phyloP scores from a whole-genome alignment of 2,888 invertebrate genomes.

The Leucophenga montana region DNA sequence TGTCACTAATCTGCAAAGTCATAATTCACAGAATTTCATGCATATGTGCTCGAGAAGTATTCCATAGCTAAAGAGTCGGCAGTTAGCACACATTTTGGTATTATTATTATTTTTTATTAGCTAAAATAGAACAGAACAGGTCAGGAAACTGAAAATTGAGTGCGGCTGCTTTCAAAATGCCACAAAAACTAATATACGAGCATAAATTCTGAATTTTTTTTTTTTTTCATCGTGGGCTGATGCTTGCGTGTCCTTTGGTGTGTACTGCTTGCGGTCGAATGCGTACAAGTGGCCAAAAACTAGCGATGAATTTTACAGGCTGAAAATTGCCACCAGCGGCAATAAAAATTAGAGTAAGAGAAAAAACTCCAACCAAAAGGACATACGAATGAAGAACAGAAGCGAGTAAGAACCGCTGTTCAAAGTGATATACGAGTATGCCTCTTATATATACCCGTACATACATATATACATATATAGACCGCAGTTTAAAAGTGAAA shows the following conservation, averaged over 20 bases:
- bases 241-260: background rate
- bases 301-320: slow-evolving; percentile 19
- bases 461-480: too few species aligned
- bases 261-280: background rate
- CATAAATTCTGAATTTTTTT: slow-evolving; percentile 4
- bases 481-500: background rate
- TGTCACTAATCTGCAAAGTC: background rate
- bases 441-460: background rate
- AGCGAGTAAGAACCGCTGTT: background rate
- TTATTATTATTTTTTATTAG: background rate
- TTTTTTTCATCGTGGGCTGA: background rate
- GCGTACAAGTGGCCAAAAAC: background rate
- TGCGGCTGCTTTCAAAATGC: slow-evolving; percentile 3
- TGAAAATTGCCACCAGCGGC: slow-evolving; percentile 11
- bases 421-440: slow-evolving; percentile 21
- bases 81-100: background rate
- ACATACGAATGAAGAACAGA: background rate
- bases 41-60: too few species aligned
- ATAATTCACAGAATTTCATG: background rate
- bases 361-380: background rate
- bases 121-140: too few species aligned
- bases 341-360: slow-evolving; percentile 17
- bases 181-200: slow-evolving; percentile 10
- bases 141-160: too few species aligned
- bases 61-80: too few species aligned